Evolutionary conservation across 2,888 invertebrate genomes (phyloP).

Genomic region (Hypena proboscidalis): DNA sequence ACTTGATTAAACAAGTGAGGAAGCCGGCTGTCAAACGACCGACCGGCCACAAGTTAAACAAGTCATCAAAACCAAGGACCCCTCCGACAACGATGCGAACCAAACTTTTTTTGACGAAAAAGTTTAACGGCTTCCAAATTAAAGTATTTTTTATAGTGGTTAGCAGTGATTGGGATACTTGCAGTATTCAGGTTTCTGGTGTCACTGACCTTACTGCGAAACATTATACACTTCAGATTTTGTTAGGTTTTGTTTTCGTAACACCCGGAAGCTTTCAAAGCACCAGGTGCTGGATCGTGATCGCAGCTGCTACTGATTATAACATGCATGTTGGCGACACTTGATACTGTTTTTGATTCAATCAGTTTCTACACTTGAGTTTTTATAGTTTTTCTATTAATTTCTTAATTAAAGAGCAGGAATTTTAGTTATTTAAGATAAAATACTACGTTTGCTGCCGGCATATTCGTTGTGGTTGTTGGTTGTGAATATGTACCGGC

Average conservation of each 20-base stretch:
- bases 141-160: not conserved
- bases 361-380: too few relatives aligned
- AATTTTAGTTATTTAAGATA: too few relatives aligned
- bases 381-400: too few relatives aligned
- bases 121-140: conserved; percentile 1
- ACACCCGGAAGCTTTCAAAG: too few relatives aligned
- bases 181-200: conserved; percentile 1
- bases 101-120: not conserved
- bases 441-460: too few relatives aligned
- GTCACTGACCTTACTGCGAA: conserved; percentile 8
- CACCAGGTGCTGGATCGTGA: too few relatives aligned
- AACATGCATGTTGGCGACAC: too few relatives aligned
- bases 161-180: not conserved
- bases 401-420: too few relatives aligned
- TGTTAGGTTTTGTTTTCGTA: too few relatives aligned
- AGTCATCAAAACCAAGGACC: not conserved
- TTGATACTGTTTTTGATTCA: too few relatives aligned
- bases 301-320: too few relatives aligned
- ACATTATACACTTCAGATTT: not conserved
- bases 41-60: not conserved
- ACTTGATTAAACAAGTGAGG: not conserved
- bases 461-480: not conserved
- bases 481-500: too few relatives aligned
- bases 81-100: not conserved
- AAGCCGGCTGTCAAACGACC: not conserved